Evolutionary conservation across 2,888 invertebrate species (phyloP), one percentile per base, ranked within the genome.

Genomic region (Pseudeuparius sepicola): DNA sequence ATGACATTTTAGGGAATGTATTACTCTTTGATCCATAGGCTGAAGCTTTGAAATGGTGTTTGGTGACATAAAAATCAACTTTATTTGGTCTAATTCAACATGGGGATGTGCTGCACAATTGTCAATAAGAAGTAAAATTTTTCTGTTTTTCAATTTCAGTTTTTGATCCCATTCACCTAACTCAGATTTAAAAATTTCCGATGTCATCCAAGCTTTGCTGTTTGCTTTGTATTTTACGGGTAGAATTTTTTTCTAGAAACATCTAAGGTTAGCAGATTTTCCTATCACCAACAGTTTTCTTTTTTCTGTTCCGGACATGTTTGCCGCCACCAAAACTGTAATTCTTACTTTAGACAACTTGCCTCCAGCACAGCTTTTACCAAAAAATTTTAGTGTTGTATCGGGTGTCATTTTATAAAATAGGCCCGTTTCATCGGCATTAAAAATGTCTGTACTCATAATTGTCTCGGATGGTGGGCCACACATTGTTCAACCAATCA

Each of bases 241-340:
- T n/a, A n/a, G n/a, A n/a, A n/a, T n/a, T n/a, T n/a, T 11, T 12
- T 29, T 38, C 25, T 38, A 46, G 28, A 54, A 54, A 47, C 50
- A 49, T 33, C 50, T 32, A 4, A 50, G 50, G 14, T 44, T 41
- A 30, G 40, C 24, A 7, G 49, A 48, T 40, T 54, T 55, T 11
- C 52, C 54, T 20, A 54, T 51, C 4, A 55, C 41, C 2, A 54
- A 37, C 20, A 47, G 39, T 41, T 43, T 45, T 18, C 45, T 41
- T 47, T 55, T 54, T 31, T 48, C 47, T 4, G 47, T 42, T 3
- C 51, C 52, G 12, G 24, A 40, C 43, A 46, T 46, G 34, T 53
- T 53, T 11, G 47, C 40, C 4, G 32, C 31, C 17, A 50, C 37
- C 24, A 52, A 16, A 7, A 52, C 34, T 14, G 48, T 52, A 3